A percentile compares a stretch with the other conserved stretches of the same genome.
Conservation (phyloP, 2,113 vertebrate genomes). For the Tonatia bakeri region DNA sequence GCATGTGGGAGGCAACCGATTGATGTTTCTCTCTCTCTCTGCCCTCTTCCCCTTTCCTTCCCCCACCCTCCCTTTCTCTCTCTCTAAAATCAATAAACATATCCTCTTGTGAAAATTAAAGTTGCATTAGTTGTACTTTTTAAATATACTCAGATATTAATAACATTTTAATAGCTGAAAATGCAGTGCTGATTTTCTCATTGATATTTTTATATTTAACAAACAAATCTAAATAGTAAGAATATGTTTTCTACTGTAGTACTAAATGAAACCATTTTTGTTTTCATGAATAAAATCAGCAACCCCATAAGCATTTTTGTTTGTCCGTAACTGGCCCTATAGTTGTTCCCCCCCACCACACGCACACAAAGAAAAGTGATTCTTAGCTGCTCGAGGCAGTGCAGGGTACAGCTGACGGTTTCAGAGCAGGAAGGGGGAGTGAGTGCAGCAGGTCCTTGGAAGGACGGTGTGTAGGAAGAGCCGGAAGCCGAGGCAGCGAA, state of each 20-base stretch:
- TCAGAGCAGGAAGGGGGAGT: neutral
- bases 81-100: too few species aligned
- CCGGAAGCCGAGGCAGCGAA: neutral
- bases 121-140: conserved; percentile 43
- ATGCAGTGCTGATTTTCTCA: conserved; percentile 32
- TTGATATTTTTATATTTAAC: conserved; percentile 37
- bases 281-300: conserved; percentile 23
- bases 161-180: conserved; percentile 45
- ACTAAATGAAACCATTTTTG: conserved; percentile 28
- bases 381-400: neutral
- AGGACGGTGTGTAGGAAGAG: neutral
- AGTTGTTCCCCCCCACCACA: neutral
- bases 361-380: neutral
- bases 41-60: too few species aligned
- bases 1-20: too few species aligned
- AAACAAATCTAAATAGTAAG: conserved; percentile 26
- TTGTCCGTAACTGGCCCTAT: neutral
- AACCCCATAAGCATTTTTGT: neutral
- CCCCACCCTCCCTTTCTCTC: too few species aligned
- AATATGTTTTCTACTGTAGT: conserved; percentile 20
- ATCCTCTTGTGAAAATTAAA: neutral
- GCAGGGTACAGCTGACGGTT: neutral
- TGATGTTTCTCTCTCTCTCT: too few species aligned
- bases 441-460: neutral
- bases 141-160: conserved; percentile 2